A percentile compares a stretch with the other conserved stretches of the same genome.
Conservation (phyloP, 2,113 vertebrate species). For the Galemys pyrenaicus region DNA sequence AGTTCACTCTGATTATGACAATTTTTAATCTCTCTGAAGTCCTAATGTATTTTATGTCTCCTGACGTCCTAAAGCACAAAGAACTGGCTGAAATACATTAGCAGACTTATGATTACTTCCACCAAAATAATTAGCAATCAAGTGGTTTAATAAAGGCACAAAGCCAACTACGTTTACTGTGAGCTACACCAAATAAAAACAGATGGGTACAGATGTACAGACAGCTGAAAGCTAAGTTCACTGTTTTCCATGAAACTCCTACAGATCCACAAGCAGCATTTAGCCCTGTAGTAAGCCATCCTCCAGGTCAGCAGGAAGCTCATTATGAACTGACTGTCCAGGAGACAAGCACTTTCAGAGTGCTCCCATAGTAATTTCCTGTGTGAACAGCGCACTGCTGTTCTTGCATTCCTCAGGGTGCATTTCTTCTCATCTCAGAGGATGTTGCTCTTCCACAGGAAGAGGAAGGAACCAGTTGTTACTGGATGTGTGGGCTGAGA, state of each 20-base stretch:
- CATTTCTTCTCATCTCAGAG: slow-evolving; percentile 84
- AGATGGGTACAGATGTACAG: slow-evolving; percentile 45
- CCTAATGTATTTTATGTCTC: background rate
- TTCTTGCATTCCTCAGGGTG: slow-evolving; percentile 85
- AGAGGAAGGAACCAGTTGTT: slow-evolving; percentile 90
- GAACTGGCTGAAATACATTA: background rate
- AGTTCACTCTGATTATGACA: background rate
- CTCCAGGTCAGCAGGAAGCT: slow-evolving; percentile 86
- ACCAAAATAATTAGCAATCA: background rate
- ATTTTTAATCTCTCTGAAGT: background rate
- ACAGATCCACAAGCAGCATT: slow-evolving; percentile 74
- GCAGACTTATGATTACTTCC: background rate
- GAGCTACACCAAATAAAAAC: background rate
- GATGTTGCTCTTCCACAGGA: slow-evolving; percentile 89
- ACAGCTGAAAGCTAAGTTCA: slow-evolving; percentile 66
- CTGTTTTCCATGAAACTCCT: slow-evolving; percentile 59
- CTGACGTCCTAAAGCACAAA: background rate
- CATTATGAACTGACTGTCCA: slow-evolving; percentile 75
- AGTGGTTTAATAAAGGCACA: background rate
- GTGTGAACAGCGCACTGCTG: slow-evolving; percentile 86
- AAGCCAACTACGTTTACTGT: background rate
- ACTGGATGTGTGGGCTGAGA: slow-evolving; percentile 84
- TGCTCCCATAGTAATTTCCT: slow-evolving; percentile 84
- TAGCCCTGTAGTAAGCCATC: slow-evolving; percentile 73
- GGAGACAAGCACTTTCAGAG: slow-evolving; percentile 83